Conservation (phyloP, 2,888 invertebrate genomes). For the Hedya salicella region DNA sequence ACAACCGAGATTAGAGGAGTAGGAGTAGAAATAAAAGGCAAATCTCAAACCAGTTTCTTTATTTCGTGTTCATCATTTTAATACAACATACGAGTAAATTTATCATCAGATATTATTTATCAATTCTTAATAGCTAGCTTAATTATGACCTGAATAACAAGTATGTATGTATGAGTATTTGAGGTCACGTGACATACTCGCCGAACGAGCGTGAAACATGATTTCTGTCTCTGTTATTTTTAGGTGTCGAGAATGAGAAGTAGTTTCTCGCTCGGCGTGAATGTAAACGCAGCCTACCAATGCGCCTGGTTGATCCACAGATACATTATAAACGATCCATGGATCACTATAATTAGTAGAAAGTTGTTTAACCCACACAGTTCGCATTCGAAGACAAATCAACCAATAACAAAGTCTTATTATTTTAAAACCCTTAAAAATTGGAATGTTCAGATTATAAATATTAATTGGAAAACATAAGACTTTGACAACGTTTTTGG, state of each 20-base stretch:
- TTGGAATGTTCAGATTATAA: slow-evolving; percentile 62
- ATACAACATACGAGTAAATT: slow-evolving; percentile 86
- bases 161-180: slow-evolving; percentile 68
- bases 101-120: slow-evolving; percentile 85
- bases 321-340: slow-evolving; percentile 47
- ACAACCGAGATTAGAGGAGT: not conserved
- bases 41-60: slow-evolving; percentile 84
- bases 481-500: slow-evolving; percentile 42
- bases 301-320: slow-evolving; percentile 49
- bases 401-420: slow-evolving; percentile 59
- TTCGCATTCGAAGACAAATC: slow-evolving; percentile 50
- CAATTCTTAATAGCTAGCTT: slow-evolving; percentile 82
- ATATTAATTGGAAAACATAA: slow-evolving; percentile 43
- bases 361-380: slow-evolving; percentile 62
- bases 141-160: slow-evolving; percentile 83
- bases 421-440: slow-evolving; percentile 54
- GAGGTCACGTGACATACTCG: slow-evolving; percentile 29
- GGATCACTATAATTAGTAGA: slow-evolving; percentile 50
- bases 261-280: slow-evolving; percentile 13
- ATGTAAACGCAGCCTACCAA: slow-evolving; percentile 45
- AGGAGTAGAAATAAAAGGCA: slow-evolving; percentile 65
- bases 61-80: slow-evolving; percentile 84
- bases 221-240: slow-evolving; percentile 9
- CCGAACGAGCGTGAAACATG: slow-evolving; percentile 3
- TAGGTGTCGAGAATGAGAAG: not conserved